phyloP scores from a whole-genome alignment of 2,888 invertebrate genomes.

The Galeruca laticollis region DNA sequence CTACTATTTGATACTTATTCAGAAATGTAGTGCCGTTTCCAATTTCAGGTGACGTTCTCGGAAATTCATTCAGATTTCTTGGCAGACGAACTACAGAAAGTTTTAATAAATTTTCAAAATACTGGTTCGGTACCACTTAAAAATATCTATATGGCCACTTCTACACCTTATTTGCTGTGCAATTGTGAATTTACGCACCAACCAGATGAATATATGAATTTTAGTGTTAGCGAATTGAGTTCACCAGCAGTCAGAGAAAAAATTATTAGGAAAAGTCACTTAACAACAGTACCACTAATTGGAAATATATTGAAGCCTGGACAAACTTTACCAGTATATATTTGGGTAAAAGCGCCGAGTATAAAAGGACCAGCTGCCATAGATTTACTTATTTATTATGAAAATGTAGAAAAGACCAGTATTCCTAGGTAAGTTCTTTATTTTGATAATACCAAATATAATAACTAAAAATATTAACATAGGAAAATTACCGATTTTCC shows the following conservation, averaged over 20 bases:
- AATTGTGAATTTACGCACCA: conserved; percentile 58
- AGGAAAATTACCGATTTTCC: too few species aligned
- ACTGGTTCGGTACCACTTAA: conserved; percentile 76
- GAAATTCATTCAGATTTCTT: conserved; percentile 77
- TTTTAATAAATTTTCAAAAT: conserved; percentile 78
- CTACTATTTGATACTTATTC: background rate
- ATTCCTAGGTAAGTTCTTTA: conserved; percentile 60
- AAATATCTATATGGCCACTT: conserved; percentile 76
- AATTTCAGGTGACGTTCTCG: conserved; percentile 76
- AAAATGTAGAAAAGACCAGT: conserved; percentile 65
- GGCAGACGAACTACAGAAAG: conserved; percentile 79
- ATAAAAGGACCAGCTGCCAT: conserved; percentile 73
- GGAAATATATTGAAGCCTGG: conserved; percentile 69
- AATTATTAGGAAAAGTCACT: conserved; percentile 65
- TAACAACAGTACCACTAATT: conserved; percentile 65
- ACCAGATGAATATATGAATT: conserved; percentile 35
- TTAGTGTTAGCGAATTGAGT: conserved; percentile 46
- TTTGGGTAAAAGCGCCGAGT: conserved; percentile 80
- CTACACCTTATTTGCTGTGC: conserved; percentile 74
- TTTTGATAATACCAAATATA: background rate
- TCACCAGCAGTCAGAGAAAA: conserved; percentile 58
- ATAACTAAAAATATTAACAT: background rate
- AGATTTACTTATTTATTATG: conserved; percentile 81
- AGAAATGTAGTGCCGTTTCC: conserved; percentile 26
- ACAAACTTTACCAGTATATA: conserved; percentile 68